phyloP scores from a whole-genome alignment of 2,888 invertebrate species.

The Cenopis cana region DNA sequence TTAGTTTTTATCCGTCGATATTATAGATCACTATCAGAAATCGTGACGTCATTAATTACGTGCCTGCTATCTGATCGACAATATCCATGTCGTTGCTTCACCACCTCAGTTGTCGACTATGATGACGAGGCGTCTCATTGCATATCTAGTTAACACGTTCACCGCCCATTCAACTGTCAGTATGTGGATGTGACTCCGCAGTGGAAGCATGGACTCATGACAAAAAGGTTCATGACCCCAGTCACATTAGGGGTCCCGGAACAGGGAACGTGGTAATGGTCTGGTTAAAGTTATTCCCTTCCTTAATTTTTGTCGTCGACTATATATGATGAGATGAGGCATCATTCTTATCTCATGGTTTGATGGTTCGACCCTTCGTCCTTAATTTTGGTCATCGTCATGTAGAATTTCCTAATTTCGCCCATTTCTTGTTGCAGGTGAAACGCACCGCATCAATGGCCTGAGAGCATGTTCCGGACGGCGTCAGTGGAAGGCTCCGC shows the following conservation, averaged over 20 bases:
- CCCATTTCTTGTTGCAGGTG: slow-evolving; percentile 65
- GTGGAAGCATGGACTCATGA: too few species aligned
- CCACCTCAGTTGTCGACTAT: neutral
- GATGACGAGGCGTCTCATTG: neutral
- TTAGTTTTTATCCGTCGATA: slow-evolving; percentile 5
- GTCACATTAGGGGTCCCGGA: too few species aligned
- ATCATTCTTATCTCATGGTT: too few species aligned
- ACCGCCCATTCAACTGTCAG: too few species aligned
- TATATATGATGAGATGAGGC: too few species aligned
- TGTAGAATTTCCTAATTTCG: neutral
- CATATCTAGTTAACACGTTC: too few species aligned
- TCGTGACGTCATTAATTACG: slow-evolving; percentile 5
- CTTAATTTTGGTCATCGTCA: neutral
- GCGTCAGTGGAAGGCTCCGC: slow-evolving; percentile 83
- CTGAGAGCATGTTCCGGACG: slow-evolving; percentile 81
- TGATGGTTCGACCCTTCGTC: too few species aligned
- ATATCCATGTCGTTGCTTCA: neutral
- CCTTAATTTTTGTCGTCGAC: too few species aligned
- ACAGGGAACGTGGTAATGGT: too few species aligned
- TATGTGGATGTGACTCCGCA: too few species aligned
- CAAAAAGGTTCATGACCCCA: too few species aligned
- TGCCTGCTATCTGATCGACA: neutral
- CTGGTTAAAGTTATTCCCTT: too few species aligned
- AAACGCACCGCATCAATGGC: slow-evolving; percentile 70
- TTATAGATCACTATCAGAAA: slow-evolving; percentile 8